phyloP scores from a whole-genome alignment of 2,797 vertebrate genomes.

The Muscicapa striata region DNA sequence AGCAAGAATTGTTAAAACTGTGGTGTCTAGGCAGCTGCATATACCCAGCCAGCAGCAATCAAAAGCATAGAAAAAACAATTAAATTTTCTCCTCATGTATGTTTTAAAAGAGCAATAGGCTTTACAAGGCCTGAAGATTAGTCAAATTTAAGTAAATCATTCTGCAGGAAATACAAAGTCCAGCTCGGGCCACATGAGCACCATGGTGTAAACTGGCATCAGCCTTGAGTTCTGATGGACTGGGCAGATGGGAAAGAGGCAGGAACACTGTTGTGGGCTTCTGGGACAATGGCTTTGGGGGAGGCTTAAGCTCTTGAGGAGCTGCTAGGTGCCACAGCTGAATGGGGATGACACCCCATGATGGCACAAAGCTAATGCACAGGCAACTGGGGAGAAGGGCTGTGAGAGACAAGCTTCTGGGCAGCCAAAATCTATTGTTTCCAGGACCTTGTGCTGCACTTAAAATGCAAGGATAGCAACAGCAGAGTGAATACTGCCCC shows the following conservation, averaged over 20 bases:
- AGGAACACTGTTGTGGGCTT: background rate
- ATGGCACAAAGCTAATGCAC: background rate
- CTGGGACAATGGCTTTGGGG: accelerated
- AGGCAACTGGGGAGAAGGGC: background rate
- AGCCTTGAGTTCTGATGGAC: background rate
- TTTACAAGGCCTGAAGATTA: background rate
- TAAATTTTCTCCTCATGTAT: background rate
- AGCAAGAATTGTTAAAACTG: conserved; percentile 42
- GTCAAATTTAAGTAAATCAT: background rate
- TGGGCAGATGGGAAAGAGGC: background rate
- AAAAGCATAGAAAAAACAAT: background rate
- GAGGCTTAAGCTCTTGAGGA: background rate
- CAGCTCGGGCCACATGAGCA: background rate
- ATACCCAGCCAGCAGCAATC: conserved; percentile 15
- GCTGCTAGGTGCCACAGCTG: background rate
- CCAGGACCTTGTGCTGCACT: background rate
- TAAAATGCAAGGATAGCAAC: background rate
- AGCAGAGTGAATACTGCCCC: background rate
- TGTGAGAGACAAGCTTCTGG: background rate
- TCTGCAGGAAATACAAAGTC: background rate
- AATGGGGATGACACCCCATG: accelerated
- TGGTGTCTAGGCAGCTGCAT: background rate
- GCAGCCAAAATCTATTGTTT: background rate
- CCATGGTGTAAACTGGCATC: background rate
- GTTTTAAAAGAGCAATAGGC: background rate